These are phyloP conservation scores for Andrena bucephala DNA, from an alignment of 2,888 invertebrate species.

Conservation along the genomic window DNA sequence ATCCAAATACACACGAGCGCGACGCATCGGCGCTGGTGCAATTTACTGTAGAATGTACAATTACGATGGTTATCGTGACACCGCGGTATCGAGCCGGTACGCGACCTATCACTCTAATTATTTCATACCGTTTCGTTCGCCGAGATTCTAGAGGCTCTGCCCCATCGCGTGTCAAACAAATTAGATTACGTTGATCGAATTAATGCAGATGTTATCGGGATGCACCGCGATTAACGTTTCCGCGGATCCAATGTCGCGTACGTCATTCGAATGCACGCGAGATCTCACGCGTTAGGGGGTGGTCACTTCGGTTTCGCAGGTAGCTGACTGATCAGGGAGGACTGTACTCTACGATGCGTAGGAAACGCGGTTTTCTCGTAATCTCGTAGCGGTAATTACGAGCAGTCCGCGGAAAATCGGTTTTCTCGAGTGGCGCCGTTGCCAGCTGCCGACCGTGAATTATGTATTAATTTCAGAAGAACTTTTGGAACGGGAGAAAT, in stretches of 20 bases:
- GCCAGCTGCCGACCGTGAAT: neutral
- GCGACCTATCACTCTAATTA: constrained; percentile 13
- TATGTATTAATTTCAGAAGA: neutral
- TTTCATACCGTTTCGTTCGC: constrained; percentile 6
- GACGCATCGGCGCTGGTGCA: constrained; percentile 27
- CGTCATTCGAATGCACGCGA: too few relatives aligned
- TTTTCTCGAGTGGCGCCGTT: neutral
- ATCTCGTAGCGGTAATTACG: too few relatives aligned
- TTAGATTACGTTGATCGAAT: constrained; percentile 21
- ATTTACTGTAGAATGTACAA: constrained; percentile 34
- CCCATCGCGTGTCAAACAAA: constrained; percentile 24
- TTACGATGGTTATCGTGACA: constrained; percentile 36
- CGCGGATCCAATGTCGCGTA: neutral
- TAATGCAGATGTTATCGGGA: constrained; percentile 19
- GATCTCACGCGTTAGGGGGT: too few relatives aligned
- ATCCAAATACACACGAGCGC: neutral
- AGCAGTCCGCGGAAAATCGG: neutral
- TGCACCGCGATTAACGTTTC: neutral
- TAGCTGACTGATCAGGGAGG: too few relatives aligned
- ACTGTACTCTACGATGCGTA: too few relatives aligned
- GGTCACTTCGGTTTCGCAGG: too few relatives aligned
- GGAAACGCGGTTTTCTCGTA: too few relatives aligned
- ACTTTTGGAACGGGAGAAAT: neutral
- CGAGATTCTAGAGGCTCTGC: neutral
- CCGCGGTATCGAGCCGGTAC: neutral